A percentile compares a stretch with the other conserved stretches of the same genome.
Evolutionary conservation across 1,140 invertebrate genomes (phyloP).

Genomic region (Ganaspis sp.): DNA sequence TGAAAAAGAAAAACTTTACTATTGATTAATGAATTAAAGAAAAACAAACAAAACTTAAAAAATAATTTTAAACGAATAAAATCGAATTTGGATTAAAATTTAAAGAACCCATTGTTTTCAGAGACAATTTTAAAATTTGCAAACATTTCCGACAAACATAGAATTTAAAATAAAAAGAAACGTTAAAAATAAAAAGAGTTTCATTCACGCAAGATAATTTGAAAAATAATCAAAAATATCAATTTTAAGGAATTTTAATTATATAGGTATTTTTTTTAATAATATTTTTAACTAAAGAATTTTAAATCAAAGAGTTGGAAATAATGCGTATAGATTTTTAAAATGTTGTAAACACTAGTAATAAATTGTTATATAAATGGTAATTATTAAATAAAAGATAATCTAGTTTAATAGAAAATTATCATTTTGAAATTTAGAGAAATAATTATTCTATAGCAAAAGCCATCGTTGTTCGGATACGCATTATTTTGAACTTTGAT

Average conservation of each 20-base stretch:
- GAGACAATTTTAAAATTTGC: not conserved
- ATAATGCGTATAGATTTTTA: not conserved
- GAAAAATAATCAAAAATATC: not conserved
- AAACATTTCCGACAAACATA: conserved; percentile 5
- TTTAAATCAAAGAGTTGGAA: not conserved
- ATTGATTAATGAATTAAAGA: too few species aligned
- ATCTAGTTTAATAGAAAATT: too few species aligned
- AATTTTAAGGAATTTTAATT: not conserved
- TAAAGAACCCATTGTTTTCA: not conserved
- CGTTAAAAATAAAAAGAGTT: not conserved
- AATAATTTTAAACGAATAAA: too few species aligned
- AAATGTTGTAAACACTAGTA: not conserved
- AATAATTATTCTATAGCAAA: not conserved
- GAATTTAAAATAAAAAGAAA: not conserved
- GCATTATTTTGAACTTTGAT: not conserved
- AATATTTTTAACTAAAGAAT: too few species aligned
- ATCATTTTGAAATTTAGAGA: not conserved
- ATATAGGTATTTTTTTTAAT: not conserved
- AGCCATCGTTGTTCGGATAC: not conserved
- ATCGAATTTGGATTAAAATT: too few species aligned
- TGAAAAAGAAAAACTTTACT: too few species aligned
- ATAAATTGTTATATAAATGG: not conserved
- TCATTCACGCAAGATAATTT: too few species aligned
- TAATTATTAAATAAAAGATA: not conserved
- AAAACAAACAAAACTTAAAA: too few species aligned